These are phyloP conservation scores for Cyprinodon brontotheroides DNA, from an alignment of 2,113 vertebrate genomes.

Conservation along the genomic window DNA sequence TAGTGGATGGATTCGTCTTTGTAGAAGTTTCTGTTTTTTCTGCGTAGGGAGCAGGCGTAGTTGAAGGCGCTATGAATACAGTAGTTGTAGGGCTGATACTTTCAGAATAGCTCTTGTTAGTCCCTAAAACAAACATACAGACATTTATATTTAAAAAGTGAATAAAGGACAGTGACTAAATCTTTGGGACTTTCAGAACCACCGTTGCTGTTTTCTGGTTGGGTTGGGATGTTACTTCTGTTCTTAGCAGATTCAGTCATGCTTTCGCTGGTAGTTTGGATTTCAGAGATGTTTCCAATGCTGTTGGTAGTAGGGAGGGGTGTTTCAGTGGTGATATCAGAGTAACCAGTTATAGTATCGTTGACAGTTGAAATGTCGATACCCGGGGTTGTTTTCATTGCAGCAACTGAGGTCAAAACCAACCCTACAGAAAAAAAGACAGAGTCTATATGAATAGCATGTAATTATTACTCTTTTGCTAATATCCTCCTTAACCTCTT, in stretches of 20 bases:
- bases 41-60: not conserved
- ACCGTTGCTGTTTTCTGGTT: not conserved
- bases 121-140: not conserved
- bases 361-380: not conserved
- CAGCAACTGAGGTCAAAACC: not conserved
- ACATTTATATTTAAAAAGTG: not conserved
- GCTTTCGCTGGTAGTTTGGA: rapidly evolving
- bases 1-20: no score
- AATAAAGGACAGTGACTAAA: not conserved
- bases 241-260: not conserved
- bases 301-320: rapidly evolving
- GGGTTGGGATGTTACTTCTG: not conserved
- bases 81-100: not conserved
- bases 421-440: constrained; percentile 36
- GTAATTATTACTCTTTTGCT: not conserved
- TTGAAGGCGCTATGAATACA: not conserved
- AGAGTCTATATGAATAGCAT: not conserved
- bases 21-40: rapidly evolving
- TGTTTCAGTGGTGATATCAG: rapidly evolving
- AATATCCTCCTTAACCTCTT: not conserved
- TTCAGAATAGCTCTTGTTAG: not conserved
- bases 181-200: not conserved
- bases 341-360: rapidly evolving
- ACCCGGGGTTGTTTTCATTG: not conserved
- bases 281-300: not conserved